phyloP scores from a whole-genome alignment of 2,113 vertebrate genomes.

The Calidris pygmaea region DNA sequence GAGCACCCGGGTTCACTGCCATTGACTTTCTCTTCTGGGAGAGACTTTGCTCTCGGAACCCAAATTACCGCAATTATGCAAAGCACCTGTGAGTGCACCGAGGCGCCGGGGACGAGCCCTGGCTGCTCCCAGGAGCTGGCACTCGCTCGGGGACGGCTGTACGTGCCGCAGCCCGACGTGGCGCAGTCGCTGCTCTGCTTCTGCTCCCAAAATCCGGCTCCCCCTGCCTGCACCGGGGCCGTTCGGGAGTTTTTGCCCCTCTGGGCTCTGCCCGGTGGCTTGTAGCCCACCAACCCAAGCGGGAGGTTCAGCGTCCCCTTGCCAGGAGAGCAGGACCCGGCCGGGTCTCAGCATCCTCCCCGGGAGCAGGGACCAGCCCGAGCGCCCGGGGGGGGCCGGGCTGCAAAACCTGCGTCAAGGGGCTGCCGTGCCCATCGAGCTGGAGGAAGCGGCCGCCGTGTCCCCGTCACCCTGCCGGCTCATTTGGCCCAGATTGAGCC shows the following conservation, averaged over 20 bases:
- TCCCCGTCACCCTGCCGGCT: neutral
- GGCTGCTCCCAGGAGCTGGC: neutral
- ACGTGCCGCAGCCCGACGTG: rapidly evolving
- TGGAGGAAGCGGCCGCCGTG: rapidly evolving
- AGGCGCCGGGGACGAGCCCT: neutral
- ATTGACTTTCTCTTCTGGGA: neutral
- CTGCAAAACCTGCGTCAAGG: neutral
- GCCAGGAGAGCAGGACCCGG: neutral
- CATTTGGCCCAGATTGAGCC: slow-evolving; percentile 23
- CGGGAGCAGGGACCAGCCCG: rapidly evolving
- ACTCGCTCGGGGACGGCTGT: rapidly evolving
- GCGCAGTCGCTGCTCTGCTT: neutral
- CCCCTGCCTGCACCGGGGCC: no score
- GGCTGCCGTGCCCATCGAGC: rapidly evolving
- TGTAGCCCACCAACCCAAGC: neutral
- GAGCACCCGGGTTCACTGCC: rapidly evolving
- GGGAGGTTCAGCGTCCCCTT: neutral
- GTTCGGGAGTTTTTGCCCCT: rapidly evolving
- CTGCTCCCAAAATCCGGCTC: neutral
- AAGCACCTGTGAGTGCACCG: rapidly evolving
- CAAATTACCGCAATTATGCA: neutral
- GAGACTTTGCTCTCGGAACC: neutral
- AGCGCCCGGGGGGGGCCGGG: rapidly evolving
- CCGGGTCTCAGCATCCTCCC: neutral
- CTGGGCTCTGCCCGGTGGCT: neutral